Percentiles rank a stretch among this genome's conserved stretches.
Evolutionary conservation across 1,140 invertebrate species (phyloP).

Genomic region (Vanessa atalanta): DNA sequence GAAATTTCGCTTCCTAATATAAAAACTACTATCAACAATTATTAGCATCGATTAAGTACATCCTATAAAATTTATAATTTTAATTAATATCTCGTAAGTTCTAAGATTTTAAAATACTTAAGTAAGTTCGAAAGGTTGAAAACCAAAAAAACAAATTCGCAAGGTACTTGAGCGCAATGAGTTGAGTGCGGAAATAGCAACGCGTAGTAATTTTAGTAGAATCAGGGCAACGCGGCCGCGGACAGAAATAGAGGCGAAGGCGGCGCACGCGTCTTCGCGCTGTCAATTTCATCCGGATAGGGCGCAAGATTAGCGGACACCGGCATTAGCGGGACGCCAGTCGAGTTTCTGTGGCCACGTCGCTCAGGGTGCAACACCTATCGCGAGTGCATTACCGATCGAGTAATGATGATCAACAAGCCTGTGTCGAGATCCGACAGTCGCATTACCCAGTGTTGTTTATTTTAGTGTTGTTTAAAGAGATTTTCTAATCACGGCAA

Average conservation of each 20-base stretch:
- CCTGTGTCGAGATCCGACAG: slow-evolving; percentile 46
- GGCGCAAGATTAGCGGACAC: slow-evolving; percentile 67
- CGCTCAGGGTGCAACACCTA: slow-evolving; percentile 19
- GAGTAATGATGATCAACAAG: slow-evolving; percentile 15
- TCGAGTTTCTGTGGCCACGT: slow-evolving; percentile 32
- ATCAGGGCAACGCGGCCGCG: slow-evolving; percentile 78
- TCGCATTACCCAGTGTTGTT: slow-evolving; percentile 13
- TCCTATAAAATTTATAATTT: background rate
- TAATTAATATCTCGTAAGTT: background rate
- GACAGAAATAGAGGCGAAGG: slow-evolving; percentile 71
- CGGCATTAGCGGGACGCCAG: slow-evolving; percentile 27
- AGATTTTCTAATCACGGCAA: slow-evolving; percentile 21
- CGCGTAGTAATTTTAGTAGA: slow-evolving; percentile 79
- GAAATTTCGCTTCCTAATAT: too few species aligned
- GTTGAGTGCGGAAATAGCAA: slow-evolving; percentile 77
- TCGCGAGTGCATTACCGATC: slow-evolving; percentile 51
- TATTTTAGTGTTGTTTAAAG: slow-evolving; percentile 19
- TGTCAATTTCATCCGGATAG: slow-evolving; percentile 78
- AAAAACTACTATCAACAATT: background rate
- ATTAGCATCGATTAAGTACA: slow-evolving; percentile 1
- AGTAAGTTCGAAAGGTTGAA: slow-evolving; percentile 3
- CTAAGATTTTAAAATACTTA: background rate
- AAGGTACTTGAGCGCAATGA: slow-evolving; percentile 57
- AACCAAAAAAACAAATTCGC: slow-evolving; percentile 52
- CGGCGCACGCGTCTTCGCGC: slow-evolving; percentile 70